phyloP scores from a whole-genome alignment of 2,888 invertebrate genomes.

The Agonum fuliginosum region DNA sequence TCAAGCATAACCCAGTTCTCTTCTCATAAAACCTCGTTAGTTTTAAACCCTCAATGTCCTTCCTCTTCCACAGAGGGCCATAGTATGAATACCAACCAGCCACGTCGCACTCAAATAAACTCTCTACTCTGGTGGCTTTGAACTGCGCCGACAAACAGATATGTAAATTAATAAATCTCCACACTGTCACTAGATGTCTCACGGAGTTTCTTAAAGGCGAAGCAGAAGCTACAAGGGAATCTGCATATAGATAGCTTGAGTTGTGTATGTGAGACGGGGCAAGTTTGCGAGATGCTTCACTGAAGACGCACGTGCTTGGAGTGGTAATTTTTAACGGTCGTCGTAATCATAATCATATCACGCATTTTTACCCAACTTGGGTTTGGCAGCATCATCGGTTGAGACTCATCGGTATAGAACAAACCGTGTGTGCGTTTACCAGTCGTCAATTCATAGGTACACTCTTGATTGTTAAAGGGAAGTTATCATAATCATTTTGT shows the following conservation, averaged over 20 bases:
- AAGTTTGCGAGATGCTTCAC: background rate
- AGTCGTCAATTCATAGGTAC: too few relatives aligned
- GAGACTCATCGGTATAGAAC: too few relatives aligned
- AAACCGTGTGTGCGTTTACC: too few relatives aligned
- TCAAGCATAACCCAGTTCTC: too few relatives aligned
- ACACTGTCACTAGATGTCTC: slow-evolving; percentile 58
- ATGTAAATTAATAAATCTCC: slow-evolving; percentile 72
- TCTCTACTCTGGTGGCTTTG: slow-evolving; percentile 16
- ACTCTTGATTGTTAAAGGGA: too few relatives aligned
- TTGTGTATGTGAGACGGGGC: background rate
- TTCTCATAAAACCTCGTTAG: background rate
- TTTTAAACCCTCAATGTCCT: background rate
- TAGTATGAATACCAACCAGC: slow-evolving; percentile 8
- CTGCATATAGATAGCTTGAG: slow-evolving; percentile 70
- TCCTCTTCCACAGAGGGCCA: too few relatives aligned
- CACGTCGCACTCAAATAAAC: slow-evolving; percentile 23
- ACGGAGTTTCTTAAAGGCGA: slow-evolving; percentile 55
- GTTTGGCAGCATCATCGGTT: too few relatives aligned
- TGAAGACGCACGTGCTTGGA: background rate
- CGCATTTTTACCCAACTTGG: too few relatives aligned
- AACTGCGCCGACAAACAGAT: slow-evolving; percentile 66
- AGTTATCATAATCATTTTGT: too few relatives aligned
- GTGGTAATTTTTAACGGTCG: background rate
- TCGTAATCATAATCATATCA: too few relatives aligned
- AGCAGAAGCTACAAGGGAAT: slow-evolving; percentile 67